Percentiles rank a stretch among this genome's conserved stretches.
Conservation (phyloP, 2,888 invertebrate species). For the Sphecodes monilicornis region DNA sequence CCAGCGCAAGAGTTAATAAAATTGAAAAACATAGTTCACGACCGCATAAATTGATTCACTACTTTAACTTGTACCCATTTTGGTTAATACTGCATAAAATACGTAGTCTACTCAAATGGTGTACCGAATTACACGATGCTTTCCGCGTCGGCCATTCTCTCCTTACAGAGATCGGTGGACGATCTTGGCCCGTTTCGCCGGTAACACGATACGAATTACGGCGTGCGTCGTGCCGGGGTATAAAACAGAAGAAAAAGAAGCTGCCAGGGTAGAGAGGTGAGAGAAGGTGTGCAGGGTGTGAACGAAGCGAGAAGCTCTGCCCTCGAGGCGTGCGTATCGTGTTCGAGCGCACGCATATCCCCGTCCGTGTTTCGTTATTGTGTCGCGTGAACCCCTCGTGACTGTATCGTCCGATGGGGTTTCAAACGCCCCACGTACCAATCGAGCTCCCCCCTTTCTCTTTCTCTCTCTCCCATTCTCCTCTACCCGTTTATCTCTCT, state of each 20-base stretch:
- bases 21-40: neutral
- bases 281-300: conserved; percentile 17
- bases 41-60: neutral
- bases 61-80: too few relatives aligned
- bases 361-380: conserved; percentile 55
- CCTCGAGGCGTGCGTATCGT: conserved; percentile 49
- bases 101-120: too few relatives aligned
- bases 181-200: conserved; percentile 1
- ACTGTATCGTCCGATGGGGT: conserved; percentile 57
- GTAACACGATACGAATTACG: conserved; percentile 33
- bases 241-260: neutral
- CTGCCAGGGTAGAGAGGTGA: neutral
- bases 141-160: neutral
- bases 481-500: conserved; percentile 11
- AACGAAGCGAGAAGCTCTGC: conserved; percentile 47
- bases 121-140: conserved; percentile 13
- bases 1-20: neutral
- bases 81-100: too few relatives aligned
- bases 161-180: conserved; percentile 1
- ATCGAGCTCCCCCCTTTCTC: conserved; percentile 32
- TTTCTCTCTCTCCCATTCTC: conserved; percentile 38
- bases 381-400: conserved; percentile 53
- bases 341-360: conserved; percentile 42
- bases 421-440: conserved; percentile 56
- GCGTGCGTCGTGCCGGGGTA: conserved; percentile 6